Conservation (phyloP, 2,113 vertebrate species). For the Engystomops pustulosus region DNA sequence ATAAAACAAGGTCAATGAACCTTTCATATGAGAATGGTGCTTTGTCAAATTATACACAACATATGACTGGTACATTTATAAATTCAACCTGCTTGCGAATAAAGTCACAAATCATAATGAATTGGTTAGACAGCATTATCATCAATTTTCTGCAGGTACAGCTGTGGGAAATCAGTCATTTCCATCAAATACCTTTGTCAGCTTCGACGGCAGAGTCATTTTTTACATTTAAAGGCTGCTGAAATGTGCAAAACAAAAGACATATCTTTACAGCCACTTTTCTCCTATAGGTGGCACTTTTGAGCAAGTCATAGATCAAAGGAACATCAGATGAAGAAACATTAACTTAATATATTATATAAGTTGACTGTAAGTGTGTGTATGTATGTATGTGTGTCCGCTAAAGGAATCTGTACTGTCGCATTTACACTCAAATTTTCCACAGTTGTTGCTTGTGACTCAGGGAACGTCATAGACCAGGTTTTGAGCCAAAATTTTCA, state of each 20-base stretch:
- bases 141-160: constrained; percentile 92
- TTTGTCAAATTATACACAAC: constrained; percentile 80
- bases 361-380: background rate
- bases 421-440: no score
- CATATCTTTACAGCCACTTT: constrained; percentile 65
- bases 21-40: constrained; percentile 73
- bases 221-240: constrained; percentile 79
- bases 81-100: constrained; percentile 83
- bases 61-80: constrained; percentile 88
- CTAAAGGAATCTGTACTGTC: no score
- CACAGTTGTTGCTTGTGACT: no score
- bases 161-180: constrained; percentile 86
- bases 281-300: constrained; percentile 83
- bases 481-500: no score
- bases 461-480: no score
- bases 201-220: constrained; percentile 78
- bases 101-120: constrained; percentile 86
- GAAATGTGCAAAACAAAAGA: constrained; percentile 73
- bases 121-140: constrained; percentile 91
- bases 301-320: constrained; percentile 69
- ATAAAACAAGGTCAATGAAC: constrained; percentile 77
- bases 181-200: constrained; percentile 88
- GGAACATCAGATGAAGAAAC: constrained; percentile 49
- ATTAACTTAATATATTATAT: no score
- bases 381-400: background rate